Conservation (phyloP, 2,113 vertebrate species). For the Cryptotis parvus region DNA sequence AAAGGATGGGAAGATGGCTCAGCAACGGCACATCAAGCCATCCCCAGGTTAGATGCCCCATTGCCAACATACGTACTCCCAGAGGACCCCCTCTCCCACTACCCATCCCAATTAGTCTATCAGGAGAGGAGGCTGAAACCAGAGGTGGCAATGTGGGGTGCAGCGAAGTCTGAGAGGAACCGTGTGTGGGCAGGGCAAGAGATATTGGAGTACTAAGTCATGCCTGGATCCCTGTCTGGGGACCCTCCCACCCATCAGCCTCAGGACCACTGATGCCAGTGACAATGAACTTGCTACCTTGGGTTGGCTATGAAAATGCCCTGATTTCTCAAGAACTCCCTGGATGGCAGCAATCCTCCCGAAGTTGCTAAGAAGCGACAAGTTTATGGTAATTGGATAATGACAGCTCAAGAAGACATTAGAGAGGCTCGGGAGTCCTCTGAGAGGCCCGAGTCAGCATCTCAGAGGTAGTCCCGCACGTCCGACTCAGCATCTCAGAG, state of each 20-base stretch:
- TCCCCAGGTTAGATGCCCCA: background rate
- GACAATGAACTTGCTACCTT: constrained; percentile 74
- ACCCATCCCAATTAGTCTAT: background rate
- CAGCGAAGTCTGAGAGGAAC: background rate
- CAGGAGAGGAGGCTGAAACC: background rate
- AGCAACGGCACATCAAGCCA: rapidly evolving
- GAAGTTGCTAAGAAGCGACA: constrained; percentile 46
- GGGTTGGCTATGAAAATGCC: constrained; percentile 71
- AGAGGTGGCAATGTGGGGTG: background rate
- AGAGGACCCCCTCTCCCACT: background rate
- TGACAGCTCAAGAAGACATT: background rate
- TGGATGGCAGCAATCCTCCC: constrained; percentile 41
- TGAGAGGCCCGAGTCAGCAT: background rate
- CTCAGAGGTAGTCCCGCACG: background rate
- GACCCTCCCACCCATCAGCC: constrained; percentile 55
- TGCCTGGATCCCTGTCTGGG: constrained; percentile 2
- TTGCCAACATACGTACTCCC: background rate
- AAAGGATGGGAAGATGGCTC: background rate
- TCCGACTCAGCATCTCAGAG: background rate
- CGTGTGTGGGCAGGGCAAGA: rapidly evolving
- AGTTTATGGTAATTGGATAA: constrained; percentile 77
- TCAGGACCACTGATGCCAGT: constrained; percentile 41
- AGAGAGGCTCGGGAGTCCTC: background rate
- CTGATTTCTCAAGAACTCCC: constrained; percentile 47
- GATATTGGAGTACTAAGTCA: background rate